These are phyloP conservation scores for Apolygus lucorum DNA, from an alignment of 1,140 invertebrate genomes.

Conservation along the genomic window DNA sequence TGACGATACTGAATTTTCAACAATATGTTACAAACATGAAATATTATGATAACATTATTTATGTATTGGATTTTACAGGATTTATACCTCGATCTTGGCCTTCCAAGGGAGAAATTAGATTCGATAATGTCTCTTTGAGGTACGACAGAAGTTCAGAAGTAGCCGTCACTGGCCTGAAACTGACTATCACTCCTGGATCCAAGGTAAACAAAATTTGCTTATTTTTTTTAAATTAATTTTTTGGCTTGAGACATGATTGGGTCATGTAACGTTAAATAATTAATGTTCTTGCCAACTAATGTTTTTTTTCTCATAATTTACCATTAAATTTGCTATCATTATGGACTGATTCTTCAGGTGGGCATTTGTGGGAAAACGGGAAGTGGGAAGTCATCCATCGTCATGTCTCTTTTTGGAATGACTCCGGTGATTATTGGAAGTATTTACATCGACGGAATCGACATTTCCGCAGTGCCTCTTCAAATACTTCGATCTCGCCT, in stretches of 20 bases:
- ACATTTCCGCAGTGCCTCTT: conserved; percentile 56
- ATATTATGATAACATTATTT: too few relatives aligned
- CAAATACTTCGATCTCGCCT: conserved; percentile 53
- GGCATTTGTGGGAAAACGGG: conserved; percentile 72
- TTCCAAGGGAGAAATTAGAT: conserved; percentile 56
- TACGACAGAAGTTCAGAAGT: conserved; percentile 51
- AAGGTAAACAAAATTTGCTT: too few relatives aligned
- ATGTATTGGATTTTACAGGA: too few relatives aligned
- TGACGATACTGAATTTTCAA: too few relatives aligned
- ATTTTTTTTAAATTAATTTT: too few relatives aligned
- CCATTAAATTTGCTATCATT: neutral
- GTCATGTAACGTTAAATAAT: too few relatives aligned
- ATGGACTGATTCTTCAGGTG: conserved; percentile 43
- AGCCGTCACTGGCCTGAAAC: conserved; percentile 53
- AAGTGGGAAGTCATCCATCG: conserved; percentile 68
- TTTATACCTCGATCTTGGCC: conserved; percentile 55
- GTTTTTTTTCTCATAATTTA: neutral
- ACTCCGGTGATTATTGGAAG: conserved; percentile 52
- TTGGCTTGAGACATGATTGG: too few relatives aligned
- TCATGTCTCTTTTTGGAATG: conserved; percentile 59
- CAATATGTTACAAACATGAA: too few relatives aligned
- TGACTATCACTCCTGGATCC: conserved; percentile 54
- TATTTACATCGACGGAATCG: conserved; percentile 58
- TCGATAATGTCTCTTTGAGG: conserved; percentile 56
- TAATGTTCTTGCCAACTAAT: too few relatives aligned